Conservation (phyloP, 2,888 invertebrate genomes). For the Drosophila neotestacea region DNA sequence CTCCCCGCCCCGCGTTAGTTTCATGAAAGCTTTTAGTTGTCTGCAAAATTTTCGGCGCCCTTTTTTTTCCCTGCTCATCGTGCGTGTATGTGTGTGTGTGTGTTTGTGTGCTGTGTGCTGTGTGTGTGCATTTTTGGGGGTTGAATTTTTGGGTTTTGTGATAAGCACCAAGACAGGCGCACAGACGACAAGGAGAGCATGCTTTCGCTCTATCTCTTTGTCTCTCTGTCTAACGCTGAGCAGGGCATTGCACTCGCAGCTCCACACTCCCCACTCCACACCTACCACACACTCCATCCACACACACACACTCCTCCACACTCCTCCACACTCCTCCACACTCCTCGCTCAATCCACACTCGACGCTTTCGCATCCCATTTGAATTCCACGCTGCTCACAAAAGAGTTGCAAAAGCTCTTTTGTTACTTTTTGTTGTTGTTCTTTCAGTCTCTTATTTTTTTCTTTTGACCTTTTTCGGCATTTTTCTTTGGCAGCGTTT, state of each 20-base stretch:
- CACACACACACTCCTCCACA: too few relatives aligned
- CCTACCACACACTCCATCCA: background rate
- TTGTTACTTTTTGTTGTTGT: constrained; percentile 20
- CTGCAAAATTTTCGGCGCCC: constrained; percentile 74
- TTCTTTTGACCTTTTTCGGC: background rate
- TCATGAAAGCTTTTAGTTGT: constrained; percentile 80
- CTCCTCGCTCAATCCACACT: constrained; percentile 11
- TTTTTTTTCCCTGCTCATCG: constrained; percentile 45
- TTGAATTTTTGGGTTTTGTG: constrained; percentile 72
- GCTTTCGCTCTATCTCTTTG: constrained; percentile 15
- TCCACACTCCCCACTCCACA: background rate
- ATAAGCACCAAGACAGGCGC: constrained; percentile 76
- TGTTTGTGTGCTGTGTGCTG: constrained; percentile 1
- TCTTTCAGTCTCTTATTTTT: constrained; percentile 1
- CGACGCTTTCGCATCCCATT: constrained; percentile 36
- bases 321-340: background rate
- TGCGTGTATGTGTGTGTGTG: constrained; percentile 5
- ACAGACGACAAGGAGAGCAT: constrained; percentile 59
- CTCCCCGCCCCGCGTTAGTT: constrained; percentile 57
- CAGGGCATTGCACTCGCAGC: constrained; percentile 79
- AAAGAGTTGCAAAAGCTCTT: constrained; percentile 44
- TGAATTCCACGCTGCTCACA: constrained; percentile 15
- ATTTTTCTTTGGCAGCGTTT: constrained; percentile 4
- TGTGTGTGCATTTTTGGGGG: constrained; percentile 65
- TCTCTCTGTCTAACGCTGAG: constrained; percentile 34